These are phyloP conservation scores for Danio kyathit DNA, from an alignment of 2,797 vertebrate species.

Conservation along the genomic window DNA sequence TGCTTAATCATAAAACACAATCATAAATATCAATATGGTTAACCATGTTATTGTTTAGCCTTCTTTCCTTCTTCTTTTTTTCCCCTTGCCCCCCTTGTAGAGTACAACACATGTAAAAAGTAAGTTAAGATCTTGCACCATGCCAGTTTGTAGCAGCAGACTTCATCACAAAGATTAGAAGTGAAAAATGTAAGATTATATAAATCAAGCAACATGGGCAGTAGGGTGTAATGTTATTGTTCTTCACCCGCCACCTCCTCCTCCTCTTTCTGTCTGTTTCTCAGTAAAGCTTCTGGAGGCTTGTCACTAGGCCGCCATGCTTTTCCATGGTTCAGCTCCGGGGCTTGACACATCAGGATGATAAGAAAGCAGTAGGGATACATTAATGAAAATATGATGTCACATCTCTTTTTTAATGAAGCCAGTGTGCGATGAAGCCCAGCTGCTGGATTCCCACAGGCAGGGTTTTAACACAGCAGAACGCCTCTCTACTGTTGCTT, in stretches of 20 bases:
- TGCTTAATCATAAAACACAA: background rate
- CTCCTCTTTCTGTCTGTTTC: slow-evolving; percentile 5
- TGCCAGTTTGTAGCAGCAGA: background rate
- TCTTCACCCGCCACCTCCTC: background rate
- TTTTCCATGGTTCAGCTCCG: slow-evolving; percentile 11
- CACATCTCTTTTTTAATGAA: slow-evolving; percentile 39
- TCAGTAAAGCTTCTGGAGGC: background rate
- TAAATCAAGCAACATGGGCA: background rate
- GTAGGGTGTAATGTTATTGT: background rate
- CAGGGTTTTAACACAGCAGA: background rate
- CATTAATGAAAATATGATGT: slow-evolving; percentile 23
- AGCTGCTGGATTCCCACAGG: slow-evolving; percentile 20
- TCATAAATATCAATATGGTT: background rate
- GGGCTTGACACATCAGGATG: slow-evolving; percentile 26
- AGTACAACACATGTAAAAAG: background rate
- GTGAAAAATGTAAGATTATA: background rate
- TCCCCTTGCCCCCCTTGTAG: no score
- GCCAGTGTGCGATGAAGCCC: slow-evolving; percentile 5
- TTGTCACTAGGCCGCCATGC: background rate
- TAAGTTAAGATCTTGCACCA: no score
- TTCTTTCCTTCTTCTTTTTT: no score
- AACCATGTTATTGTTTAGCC: background rate
- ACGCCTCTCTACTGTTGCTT: background rate
- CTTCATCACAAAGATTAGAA: background rate
- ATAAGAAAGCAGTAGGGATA: slow-evolving; percentile 9